These are phyloP conservation scores for Drosophila infuscata DNA, from an alignment of 2,888 invertebrate species.

Conservation along the genomic window DNA sequence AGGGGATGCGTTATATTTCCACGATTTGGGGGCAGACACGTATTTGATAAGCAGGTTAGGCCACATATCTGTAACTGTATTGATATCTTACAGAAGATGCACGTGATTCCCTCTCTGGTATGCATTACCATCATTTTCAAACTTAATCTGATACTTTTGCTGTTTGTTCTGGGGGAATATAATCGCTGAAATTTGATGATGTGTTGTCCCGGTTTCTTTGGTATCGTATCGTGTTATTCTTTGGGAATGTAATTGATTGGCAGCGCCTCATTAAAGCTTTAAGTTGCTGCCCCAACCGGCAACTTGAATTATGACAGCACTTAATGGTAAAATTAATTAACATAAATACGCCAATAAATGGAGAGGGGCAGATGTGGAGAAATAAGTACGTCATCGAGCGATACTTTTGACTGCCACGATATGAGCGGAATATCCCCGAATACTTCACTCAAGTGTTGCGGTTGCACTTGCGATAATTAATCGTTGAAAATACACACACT, in stretches of 20 bases:
- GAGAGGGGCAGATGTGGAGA: slow-evolving; percentile 3
- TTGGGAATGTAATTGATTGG: slow-evolving; percentile 36
- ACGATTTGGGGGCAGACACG: slow-evolving; percentile 26
- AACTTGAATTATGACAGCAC: slow-evolving; percentile 65
- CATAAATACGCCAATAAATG: slow-evolving; percentile 58
- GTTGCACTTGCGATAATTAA: slow-evolving; percentile 65
- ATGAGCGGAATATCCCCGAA: slow-evolving; percentile 41
- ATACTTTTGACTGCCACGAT: slow-evolving; percentile 44
- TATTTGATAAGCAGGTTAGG: slow-evolving; percentile 11
- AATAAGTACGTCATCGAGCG: slow-evolving; percentile 24
- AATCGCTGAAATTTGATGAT: neutral
- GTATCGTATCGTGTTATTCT: slow-evolving; percentile 42
- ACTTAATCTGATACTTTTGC: slow-evolving; percentile 47
- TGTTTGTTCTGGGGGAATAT: slow-evolving; percentile 28
- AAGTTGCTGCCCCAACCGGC: slow-evolving; percentile 4
- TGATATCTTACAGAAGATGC: slow-evolving; percentile 28
- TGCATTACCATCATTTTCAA: slow-evolving; percentile 24
- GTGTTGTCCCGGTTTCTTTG: slow-evolving; percentile 15
- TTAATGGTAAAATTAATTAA: slow-evolving; percentile 74
- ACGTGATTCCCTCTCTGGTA: slow-evolving; percentile 30
- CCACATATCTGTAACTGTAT: slow-evolving; percentile 35
- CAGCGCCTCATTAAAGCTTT: slow-evolving; percentile 17
- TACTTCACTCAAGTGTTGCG: slow-evolving; percentile 66
- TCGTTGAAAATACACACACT: slow-evolving; percentile 23
- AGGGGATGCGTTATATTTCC: slow-evolving; percentile 13